phyloP scores from a whole-genome alignment of 2,113 vertebrate species.

The Eurystomus gularis region DNA sequence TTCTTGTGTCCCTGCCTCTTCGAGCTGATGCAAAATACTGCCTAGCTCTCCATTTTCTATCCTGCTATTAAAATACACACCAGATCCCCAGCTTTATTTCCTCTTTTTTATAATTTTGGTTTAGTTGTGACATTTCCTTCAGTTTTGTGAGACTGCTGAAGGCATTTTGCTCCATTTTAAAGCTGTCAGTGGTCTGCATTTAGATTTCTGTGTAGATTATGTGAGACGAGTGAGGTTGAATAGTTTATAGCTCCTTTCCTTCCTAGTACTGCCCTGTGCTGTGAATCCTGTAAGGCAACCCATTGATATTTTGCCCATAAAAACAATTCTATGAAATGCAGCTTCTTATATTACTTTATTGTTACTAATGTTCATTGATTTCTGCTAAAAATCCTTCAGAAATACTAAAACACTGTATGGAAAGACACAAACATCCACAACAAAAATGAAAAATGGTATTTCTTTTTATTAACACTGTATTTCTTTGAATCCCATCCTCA shows the following conservation, averaged over 20 bases:
- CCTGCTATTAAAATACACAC: neutral
- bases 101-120: neutral
- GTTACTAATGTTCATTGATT: constrained; percentile 20
- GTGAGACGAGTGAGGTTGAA: neutral
- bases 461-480: neutral
- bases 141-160: constrained; percentile 17
- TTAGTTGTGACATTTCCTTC: constrained; percentile 22
- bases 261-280: neutral
- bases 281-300: neutral
- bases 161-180: constrained; percentile 43
- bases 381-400: constrained; percentile 18
- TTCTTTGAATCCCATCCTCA: neutral
- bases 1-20: neutral
- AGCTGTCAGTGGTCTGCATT: constrained; percentile 16
- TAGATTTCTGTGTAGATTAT: constrained; percentile 43
- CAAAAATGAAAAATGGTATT: neutral
- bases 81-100: neutral
- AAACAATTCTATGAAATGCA: neutral
- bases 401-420: neutral
- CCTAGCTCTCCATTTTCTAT: neutral
- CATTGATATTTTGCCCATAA: constrained; percentile 16
- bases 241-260: constrained; percentile 26
- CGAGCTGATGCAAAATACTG: neutral
- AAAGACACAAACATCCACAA: neutral
- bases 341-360: neutral